Base-by-base conservation (phyloP, 2,888 invertebrate genomes). In the Dorcus hopei region DNA sequence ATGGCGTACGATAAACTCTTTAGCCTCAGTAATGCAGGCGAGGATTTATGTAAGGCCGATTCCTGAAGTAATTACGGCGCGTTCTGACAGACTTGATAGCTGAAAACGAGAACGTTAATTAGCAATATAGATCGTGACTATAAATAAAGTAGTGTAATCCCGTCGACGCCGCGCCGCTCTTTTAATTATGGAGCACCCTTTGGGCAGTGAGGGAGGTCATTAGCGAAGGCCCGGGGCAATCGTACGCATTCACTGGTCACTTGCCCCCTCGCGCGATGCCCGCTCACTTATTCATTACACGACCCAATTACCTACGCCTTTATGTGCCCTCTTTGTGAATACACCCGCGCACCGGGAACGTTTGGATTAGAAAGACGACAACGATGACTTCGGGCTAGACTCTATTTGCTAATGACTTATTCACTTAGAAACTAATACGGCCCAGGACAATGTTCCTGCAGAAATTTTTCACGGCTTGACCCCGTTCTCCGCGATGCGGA, bases 81-180 rank as follows among this genome's bases (percentile, higher is more conserved):
- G 64, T 68, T 67, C 70, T 73, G 73, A 72, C 75, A 71, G 70
- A 51, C 67, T 68, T 71, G 73, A 73, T 74, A 72, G 71, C 71
- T 74, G 73, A 73, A 74, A 76, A 75, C 72, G 74, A 74, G 54
- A 61, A 72, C 76, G 74, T 76, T 77, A 77, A 77, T 77, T 77
- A 77, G 76, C 76, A 76, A 77, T 77, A 77, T 75, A 77, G 77
- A 77, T 77, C 77, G 77, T 77, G 77, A 77, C 77, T 76, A 77
- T 77, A 77, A 77, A 77, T 77, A 77, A 77, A 77, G 73, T 74
- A 73, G 73, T 74, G 74, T 74, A 75, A 75, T 74, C 74, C 72
- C 70, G 71, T 72, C 73, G 71, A 73, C 71, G 73, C 26, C 26
- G 45, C 42, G 42, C 69, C 71, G 73, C 73, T 73, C 73, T 76